Conservation (phyloP, 2,113 vertebrate species). For the Camelus dromedarius region DNA sequence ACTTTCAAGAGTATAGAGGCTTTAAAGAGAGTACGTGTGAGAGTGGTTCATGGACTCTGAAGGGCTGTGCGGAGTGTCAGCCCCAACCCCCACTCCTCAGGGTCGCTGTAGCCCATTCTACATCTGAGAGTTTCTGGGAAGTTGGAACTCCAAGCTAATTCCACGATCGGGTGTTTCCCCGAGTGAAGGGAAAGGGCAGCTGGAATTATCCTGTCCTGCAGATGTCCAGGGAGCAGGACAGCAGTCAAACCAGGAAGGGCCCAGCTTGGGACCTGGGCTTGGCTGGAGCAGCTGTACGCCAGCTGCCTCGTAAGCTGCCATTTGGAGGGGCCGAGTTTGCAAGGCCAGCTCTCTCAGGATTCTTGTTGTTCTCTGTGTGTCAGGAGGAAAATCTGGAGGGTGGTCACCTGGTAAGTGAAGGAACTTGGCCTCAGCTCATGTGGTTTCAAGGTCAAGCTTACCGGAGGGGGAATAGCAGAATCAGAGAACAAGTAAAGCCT, state of each 20-base stretch:
- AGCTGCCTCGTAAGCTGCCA: not conserved
- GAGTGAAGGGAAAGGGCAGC: not conserved
- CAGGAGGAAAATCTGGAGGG: not conserved
- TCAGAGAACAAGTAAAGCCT: not conserved
- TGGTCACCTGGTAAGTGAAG: not conserved
- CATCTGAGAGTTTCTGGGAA: not conserved
- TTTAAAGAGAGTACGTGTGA: not conserved
- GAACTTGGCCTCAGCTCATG: too few relatives aligned
- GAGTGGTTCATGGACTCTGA: not conserved
- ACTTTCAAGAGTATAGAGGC: not conserved
- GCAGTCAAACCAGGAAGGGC: not conserved
- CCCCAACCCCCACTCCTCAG: too few relatives aligned
- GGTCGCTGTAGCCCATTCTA: not conserved
- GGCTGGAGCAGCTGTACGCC: not conserved
- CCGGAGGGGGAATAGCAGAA: not conserved
- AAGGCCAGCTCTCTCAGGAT: not conserved
- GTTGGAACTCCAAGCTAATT: not conserved
- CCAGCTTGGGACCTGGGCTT: not conserved
- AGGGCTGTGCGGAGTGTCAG: not conserved
- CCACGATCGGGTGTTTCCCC: not conserved
- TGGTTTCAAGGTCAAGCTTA: not conserved
- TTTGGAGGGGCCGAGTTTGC: not conserved
- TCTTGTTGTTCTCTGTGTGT: not conserved
- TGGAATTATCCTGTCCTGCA: not conserved
- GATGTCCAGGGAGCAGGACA: not conserved